phyloP scores from a whole-genome alignment of 2,113 vertebrate species.

The Notothenia rossii region DNA sequence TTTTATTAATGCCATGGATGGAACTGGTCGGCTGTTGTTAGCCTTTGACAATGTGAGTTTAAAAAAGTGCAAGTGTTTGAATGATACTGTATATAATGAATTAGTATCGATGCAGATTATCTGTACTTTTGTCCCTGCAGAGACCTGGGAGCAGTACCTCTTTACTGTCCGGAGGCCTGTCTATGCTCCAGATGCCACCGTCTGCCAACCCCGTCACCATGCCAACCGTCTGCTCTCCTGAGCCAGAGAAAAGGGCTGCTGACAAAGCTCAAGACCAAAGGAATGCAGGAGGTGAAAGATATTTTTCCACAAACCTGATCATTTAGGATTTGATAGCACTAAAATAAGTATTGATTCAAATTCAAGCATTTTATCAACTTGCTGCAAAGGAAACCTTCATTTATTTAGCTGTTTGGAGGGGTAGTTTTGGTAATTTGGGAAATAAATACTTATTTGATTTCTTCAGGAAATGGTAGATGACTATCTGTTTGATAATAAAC shows the following conservation, averaged over 20 bases:
- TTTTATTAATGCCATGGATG: constrained; percentile 83
- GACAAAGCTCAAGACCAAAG: constrained; percentile 46
- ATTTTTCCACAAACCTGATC: constrained; percentile 28
- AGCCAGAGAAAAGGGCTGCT: constrained; percentile 28
- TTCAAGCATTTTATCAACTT: background rate
- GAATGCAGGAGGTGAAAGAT: constrained; percentile 56
- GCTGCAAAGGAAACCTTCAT: background rate
- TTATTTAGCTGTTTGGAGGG: background rate
- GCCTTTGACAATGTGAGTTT: constrained; percentile 81
- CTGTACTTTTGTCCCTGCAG: constrained; percentile 64
- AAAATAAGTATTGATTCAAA: constrained; percentile 22
- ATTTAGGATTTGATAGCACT: constrained; percentile 16
- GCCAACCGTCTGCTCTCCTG: constrained; percentile 47
- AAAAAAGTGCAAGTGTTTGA: background rate
- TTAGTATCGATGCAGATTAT: background rate
- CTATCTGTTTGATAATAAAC: background rate
- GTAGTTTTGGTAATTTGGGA: background rate
- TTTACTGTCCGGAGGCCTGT: constrained; percentile 71
- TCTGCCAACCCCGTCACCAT: constrained; percentile 35
- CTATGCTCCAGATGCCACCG: constrained; percentile 32
- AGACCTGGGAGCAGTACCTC: constrained; percentile 82
- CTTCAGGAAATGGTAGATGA: background rate
- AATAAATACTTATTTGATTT: background rate
- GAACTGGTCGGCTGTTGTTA: constrained; percentile 71
- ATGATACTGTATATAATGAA: background rate